Evolutionary conservation across 2,797 vertebrate genomes (phyloP).

Genomic region (Arctocebus calabarensis): DNA sequence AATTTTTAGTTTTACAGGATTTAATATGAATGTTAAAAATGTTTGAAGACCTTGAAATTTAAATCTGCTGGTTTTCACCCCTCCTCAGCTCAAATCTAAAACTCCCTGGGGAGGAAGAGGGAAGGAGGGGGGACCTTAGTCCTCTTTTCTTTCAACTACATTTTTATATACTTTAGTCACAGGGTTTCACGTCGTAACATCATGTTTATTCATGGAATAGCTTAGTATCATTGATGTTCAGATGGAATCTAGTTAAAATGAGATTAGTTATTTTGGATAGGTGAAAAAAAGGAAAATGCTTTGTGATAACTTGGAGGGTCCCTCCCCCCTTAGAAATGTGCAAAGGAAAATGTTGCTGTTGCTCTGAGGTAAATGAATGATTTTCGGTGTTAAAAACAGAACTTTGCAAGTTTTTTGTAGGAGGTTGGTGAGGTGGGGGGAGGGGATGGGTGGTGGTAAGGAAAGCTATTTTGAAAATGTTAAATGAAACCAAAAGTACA

Average conservation of each 20-base stretch:
- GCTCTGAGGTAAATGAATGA: constrained; percentile 73
- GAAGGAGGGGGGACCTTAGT: neutral
- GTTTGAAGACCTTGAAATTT: constrained; percentile 76
- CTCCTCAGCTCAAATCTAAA: constrained; percentile 15
- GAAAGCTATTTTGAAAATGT: constrained; percentile 79
- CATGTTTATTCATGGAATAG: constrained; percentile 85
- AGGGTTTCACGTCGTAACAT: constrained; percentile 84
- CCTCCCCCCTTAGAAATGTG: constrained; percentile 39
- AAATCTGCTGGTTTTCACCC: constrained; percentile 64
- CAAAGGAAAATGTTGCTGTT: constrained; percentile 72
- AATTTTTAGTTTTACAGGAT: constrained; percentile 66
- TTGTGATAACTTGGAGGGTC: constrained; percentile 60
- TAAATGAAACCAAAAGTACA: constrained; percentile 83
- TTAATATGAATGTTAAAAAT: constrained; percentile 65
- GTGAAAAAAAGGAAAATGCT: constrained; percentile 70
- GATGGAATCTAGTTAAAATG: constrained; percentile 78
- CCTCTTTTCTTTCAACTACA: constrained; percentile 79
- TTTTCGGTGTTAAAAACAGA: constrained; percentile 73
- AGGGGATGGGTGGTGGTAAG: neutral
- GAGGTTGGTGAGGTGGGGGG: constrained; percentile 1
- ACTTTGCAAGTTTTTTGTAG: constrained; percentile 75
- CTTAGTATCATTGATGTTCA: constrained; percentile 79
- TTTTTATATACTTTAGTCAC: constrained; percentile 85
- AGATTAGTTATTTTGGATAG: constrained; percentile 79
- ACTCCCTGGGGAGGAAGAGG: neutral